Base-by-base conservation (phyloP, 2,113 vertebrate species). In the Tetrao urogallus region DNA sequence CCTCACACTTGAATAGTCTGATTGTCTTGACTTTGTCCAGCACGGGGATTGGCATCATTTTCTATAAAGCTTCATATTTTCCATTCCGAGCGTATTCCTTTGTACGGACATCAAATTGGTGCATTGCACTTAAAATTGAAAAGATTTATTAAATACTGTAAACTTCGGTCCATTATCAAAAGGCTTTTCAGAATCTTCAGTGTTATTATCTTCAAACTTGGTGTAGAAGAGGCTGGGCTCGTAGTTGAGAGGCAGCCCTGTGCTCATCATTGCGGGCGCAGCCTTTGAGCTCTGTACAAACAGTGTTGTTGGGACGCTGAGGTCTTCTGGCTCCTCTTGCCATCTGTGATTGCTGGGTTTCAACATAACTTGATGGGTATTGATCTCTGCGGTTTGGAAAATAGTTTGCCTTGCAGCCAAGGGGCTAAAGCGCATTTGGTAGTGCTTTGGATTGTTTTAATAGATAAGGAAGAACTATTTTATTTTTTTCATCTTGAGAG, bases 1-100 rank as follows among this genome's bases (percentile, higher is more conserved):
- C 70, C 86, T 94, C 95, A 82, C 0, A 21, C 89, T 78, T 83
- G 82, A 86, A 61, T 40, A 83, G 79, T 36, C 69, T 88, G 88
- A 94, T 92, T 78, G 93, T 57, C 65, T 88, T 92, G 85, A 88
- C 92, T 95, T 92, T 95, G 82, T 86, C 91, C 93, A 81, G 92
- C 84, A 89, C 72, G 47, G 64, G 74, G 69, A 89, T 83, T 76
- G 66, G 60, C 77, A 95, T 94, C 89, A 89, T 91, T 92, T 80
- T 75, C 28, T 47, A 20, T 77, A 66, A 91, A 95, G 93, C 2
- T 82, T 69, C 88, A 6, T 75, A 74, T 95, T 96, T 90, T 54
- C 89, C 67, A 80, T 93, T 71, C 75, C 38, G 11, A 73, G 45
- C 50, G 22, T 38, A 1, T 77, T 92, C 76, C 79, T 65, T 88